A percentile compares a stretch with the other conserved stretches of the same genome.
Conservation (phyloP, 2,888 invertebrate species). For the Drosophila yooni region DNA sequence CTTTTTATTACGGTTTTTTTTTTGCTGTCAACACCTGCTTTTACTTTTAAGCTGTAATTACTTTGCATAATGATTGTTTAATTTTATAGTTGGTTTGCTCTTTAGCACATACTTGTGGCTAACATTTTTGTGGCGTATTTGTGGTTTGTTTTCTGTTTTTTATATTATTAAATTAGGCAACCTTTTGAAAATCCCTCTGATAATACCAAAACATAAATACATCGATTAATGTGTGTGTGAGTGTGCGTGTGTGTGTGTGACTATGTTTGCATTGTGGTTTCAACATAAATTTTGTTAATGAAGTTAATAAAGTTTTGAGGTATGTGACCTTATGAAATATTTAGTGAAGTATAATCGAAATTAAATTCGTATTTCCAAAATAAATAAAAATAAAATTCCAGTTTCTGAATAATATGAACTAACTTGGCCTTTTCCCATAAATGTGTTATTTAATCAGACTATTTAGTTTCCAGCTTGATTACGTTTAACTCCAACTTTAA, state of each 20-base stretch:
- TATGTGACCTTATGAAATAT: neutral
- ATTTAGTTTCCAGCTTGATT: neutral
- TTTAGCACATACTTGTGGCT: conserved; percentile 15
- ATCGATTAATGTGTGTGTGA: neutral
- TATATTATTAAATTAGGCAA: neutral
- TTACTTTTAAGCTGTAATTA: conserved; percentile 27
- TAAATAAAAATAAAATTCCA: neutral
- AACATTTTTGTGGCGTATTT: conserved; percentile 27
- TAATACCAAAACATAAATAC: conserved; percentile 1
- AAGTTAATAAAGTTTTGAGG: conserved; percentile 1
- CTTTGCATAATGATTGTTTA: conserved; percentile 37
- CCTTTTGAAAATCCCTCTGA: conserved; percentile 25
- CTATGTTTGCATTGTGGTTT: conserved; percentile 2
- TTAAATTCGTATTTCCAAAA: neutral
- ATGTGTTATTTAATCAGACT: neutral
- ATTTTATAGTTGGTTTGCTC: conserved; percentile 30
- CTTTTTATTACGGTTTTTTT: neutral
- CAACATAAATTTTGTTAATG: conserved; percentile 17
- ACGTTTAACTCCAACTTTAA: too few species aligned
- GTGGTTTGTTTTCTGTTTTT: conserved; percentile 29
- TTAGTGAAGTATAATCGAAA: neutral
- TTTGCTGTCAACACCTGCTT: conserved; percentile 1
- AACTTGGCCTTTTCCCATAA: neutral
- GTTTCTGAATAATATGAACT: neutral
- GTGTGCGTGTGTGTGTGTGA: conserved; percentile 7